These are phyloP conservation scores for Plagodis dolabraria DNA, from an alignment of 2,888 invertebrate species.

Conservation along the genomic window DNA sequence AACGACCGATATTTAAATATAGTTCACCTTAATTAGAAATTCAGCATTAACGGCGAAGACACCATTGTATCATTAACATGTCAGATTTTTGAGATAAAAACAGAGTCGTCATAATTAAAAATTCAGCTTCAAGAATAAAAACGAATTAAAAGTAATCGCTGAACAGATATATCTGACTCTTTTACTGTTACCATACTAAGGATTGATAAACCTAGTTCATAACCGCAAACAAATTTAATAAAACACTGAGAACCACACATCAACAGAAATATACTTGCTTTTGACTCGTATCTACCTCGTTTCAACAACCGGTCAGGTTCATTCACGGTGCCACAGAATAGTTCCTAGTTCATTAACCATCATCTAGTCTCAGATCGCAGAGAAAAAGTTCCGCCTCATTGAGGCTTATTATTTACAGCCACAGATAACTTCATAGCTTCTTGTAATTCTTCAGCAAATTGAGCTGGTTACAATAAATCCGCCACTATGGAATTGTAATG, in stretches of 20 bases:
- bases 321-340: constrained; percentile 31
- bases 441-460: constrained; percentile 2
- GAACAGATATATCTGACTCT: no score
- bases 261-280: constrained; percentile 23
- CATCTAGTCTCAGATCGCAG: constrained; percentile 20
- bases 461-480: constrained; percentile 6
- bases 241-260: constrained; percentile 26
- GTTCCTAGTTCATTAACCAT: constrained; percentile 21
- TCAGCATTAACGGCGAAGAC: no score
- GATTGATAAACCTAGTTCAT: not conserved
- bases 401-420: constrained; percentile 35
- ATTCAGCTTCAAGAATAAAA: no score
- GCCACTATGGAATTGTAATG: constrained; percentile 28
- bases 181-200: no score
- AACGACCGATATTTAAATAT: no score
- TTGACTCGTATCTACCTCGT: constrained; percentile 16
- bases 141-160: no score
- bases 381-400: constrained; percentile 37
- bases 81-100: no score
- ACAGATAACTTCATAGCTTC: constrained; percentile 15
- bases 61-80: no score
- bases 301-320: constrained; percentile 34
- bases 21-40: no score
- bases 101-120: no score
- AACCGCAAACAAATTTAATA: constrained; percentile 16